These are phyloP conservation scores for Plectropomus leopardus DNA, from an alignment of 2,113 vertebrate species.

Conservation along the genomic window DNA sequence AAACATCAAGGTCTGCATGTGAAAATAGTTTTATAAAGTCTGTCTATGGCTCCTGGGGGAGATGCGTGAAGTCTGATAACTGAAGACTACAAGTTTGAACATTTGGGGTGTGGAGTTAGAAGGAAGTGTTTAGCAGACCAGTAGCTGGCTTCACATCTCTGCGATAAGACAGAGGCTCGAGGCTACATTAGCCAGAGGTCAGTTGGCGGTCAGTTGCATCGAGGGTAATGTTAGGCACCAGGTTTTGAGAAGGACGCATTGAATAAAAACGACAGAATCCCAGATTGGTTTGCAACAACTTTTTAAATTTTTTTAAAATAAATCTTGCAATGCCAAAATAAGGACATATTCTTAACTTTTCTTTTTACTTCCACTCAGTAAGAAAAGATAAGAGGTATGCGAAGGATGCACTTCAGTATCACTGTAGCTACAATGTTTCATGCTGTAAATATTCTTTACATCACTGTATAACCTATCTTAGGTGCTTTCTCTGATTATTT, in stretches of 20 bases:
- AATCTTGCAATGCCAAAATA: too few relatives aligned
- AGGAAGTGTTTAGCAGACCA: background rate
- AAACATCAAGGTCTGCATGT: background rate
- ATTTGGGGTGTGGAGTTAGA: background rate
- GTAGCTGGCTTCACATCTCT: background rate
- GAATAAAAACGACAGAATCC: background rate
- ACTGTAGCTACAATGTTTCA: background rate
- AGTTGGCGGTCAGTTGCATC: background rate
- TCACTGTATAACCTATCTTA: background rate
- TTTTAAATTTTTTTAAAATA: too few relatives aligned
- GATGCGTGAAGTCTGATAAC: background rate
- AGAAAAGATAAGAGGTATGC: background rate
- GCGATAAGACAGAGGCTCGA: background rate
- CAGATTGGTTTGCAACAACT: background rate
- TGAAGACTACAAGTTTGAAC: background rate
- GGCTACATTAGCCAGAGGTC: background rate
- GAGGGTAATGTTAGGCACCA: background rate
- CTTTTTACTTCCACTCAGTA: background rate
- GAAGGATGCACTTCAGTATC: background rate
- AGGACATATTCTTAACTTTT: background rate
- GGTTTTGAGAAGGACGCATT: background rate
- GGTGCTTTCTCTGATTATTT: background rate
- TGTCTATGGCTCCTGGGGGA: background rate
- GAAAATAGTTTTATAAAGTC: background rate
- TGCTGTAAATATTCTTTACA: background rate